A percentile compares a stretch with the other conserved stretches of the same genome.
Conservation (phyloP, 2,797 vertebrate species). For the Pangasius larnaudii region DNA sequence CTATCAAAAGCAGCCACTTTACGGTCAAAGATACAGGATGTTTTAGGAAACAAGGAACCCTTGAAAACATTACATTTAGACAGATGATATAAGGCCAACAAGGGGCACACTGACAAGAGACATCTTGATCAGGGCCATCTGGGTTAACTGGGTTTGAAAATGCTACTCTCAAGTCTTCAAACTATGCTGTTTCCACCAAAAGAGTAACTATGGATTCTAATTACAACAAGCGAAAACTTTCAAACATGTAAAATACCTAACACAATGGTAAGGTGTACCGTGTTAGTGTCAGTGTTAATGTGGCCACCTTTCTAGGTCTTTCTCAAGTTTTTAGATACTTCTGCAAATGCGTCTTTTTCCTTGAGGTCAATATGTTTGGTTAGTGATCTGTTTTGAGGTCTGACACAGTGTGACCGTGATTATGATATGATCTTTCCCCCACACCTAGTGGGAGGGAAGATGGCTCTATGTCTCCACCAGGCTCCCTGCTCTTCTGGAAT, state of each 20-base stretch:
- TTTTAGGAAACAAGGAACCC: slow-evolving; percentile 42
- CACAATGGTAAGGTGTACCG: background rate
- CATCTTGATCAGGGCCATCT: slow-evolving; percentile 47
- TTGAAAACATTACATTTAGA: slow-evolving; percentile 27
- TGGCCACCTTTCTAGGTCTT: slow-evolving; percentile 5
- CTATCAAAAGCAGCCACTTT: slow-evolving; percentile 32
- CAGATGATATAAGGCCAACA: slow-evolving; percentile 29
- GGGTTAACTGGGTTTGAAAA: slow-evolving; percentile 38
- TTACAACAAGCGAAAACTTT: slow-evolving; percentile 7
- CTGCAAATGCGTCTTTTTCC: slow-evolving; percentile 21
- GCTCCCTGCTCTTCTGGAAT: slow-evolving; percentile 63
- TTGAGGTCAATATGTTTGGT: slow-evolving; percentile 55
- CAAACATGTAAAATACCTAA: background rate
- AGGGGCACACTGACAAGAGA: slow-evolving; percentile 14
- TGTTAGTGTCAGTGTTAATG: background rate
- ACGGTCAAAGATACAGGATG: slow-evolving; percentile 42
- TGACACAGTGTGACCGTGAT: slow-evolving; percentile 53
- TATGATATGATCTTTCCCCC: slow-evolving; percentile 58
- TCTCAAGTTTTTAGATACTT: slow-evolving; percentile 6
- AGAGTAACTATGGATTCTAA: slow-evolving; percentile 16
- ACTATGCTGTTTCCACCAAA: slow-evolving; percentile 20
- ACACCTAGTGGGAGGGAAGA: slow-evolving; percentile 52
- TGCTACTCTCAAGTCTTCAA: slow-evolving; percentile 28
- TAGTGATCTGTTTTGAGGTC: slow-evolving; percentile 55
- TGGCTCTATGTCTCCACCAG: slow-evolving; percentile 57